phyloP scores from a whole-genome alignment of 2,113 vertebrate species.

The Motacilla tschutschensis region DNA sequence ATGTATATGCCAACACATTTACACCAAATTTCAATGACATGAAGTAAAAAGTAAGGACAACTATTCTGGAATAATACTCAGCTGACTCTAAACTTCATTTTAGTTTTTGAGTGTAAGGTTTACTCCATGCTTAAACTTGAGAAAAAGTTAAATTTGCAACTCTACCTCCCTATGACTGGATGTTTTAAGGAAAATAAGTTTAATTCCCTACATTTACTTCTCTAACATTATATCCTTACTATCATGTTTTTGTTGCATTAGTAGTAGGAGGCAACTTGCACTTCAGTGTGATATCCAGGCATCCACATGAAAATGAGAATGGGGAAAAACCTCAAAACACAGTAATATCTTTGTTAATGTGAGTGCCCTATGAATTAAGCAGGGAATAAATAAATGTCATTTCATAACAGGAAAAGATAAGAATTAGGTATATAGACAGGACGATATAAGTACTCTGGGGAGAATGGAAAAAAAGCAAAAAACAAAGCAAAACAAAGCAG shows the following conservation, averaged over 20 bases:
- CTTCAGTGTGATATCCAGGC: background rate
- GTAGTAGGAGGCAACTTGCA: background rate
- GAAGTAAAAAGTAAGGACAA: background rate
- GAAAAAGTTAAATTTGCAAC: background rate
- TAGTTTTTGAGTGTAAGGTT: background rate
- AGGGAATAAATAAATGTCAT: background rate
- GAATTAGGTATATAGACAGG: background rate
- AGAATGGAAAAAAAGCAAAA: background rate
- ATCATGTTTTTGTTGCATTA: background rate
- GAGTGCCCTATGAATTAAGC: background rate
- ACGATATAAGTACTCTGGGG: background rate
- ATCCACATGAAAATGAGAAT: background rate
- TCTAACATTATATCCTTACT: background rate
- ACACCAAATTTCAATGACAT: background rate
- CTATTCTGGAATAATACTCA: background rate
- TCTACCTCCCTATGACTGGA: accelerated
- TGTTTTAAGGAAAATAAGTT: background rate
- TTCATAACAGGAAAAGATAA: background rate
- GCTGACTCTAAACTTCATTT: background rate
- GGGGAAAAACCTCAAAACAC: background rate
- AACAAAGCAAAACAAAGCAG: background rate
- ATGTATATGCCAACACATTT: background rate
- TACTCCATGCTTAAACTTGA: background rate
- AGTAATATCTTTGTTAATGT: background rate
- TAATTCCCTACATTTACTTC: background rate